Evolutionary conservation across 23 tunicate genomes (phyloP).

Genomic region (Styela plicata): DNA sequence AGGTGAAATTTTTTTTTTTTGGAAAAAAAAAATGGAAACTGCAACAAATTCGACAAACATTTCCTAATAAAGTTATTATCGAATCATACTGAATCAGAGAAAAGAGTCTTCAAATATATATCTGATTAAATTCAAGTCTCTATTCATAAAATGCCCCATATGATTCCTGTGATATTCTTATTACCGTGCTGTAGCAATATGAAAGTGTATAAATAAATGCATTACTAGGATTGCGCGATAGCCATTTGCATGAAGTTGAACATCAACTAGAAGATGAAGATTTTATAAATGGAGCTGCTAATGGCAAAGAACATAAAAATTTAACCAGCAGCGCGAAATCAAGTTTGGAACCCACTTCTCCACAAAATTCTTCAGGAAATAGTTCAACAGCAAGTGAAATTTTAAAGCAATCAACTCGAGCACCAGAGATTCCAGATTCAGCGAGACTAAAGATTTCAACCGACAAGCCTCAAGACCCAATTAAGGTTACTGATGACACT

Average conservation of each 20-base stretch:
- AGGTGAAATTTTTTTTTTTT: too few relatives aligned
- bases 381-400: conserved; percentile 24
- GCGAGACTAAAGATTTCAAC: background rate
- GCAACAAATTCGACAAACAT: too few relatives aligned
- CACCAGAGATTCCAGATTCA: conserved; percentile 11
- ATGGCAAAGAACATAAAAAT: conserved; percentile 1
- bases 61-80: too few relatives aligned
- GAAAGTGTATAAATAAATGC: too few relatives aligned
- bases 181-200: too few relatives aligned
- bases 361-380: background rate
- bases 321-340: conserved; percentile 28
- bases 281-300: background rate
- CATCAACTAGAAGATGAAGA: background rate
- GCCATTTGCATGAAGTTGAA: background rate
- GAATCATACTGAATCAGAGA: too few relatives aligned
- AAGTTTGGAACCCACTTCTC: background rate
- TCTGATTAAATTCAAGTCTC: too few relatives aligned
- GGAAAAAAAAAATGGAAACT: too few relatives aligned
- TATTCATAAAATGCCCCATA: too few relatives aligned
- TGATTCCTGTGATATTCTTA: too few relatives aligned
- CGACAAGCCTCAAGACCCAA: background rate
- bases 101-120: too few relatives aligned
- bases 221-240: too few relatives aligned
- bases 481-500: background rate
- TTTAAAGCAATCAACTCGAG: conserved; percentile 19